These are phyloP conservation scores for human DNA, from an alignment of 2,113 vertebrate genomes.

Conservation along the genomic window DNA sequence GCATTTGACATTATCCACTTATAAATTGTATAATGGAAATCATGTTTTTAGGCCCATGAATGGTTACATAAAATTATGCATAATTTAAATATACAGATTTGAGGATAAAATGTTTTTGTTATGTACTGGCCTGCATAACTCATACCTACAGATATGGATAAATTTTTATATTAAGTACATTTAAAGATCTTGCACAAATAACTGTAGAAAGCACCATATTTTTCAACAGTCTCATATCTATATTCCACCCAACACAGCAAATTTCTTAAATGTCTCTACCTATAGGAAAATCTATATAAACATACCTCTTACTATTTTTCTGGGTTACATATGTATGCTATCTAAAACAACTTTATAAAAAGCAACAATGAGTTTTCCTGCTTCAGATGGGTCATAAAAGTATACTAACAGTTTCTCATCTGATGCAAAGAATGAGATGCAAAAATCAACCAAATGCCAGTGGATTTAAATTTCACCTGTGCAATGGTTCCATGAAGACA, in stretches of 20 bases:
- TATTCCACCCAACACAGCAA: neutral
- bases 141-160: neutral
- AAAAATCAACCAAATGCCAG: neutral
- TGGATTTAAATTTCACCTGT: constrained; percentile 26
- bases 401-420: neutral
- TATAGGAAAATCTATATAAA: neutral
- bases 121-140: neutral
- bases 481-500: neutral
- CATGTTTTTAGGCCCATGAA: neutral
- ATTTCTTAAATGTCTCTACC: neutral
- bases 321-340: neutral
- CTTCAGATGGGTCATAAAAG: neutral
- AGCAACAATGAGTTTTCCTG: neutral
- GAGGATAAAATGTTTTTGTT: neutral
- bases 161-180: neutral
- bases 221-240: neutral
- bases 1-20: neutral
- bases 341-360: constrained; percentile 10
- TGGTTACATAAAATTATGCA: neutral
- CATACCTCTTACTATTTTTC: neutral
- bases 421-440: neutral
- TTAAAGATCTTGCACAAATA: neutral
- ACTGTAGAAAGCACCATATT: neutral
- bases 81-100: neutral
- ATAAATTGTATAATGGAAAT: neutral